Percentiles rank a stretch among this genome's conserved stretches.
Conservation (phyloP, 2,113 vertebrate species). For the Apeltes quadracus region DNA sequence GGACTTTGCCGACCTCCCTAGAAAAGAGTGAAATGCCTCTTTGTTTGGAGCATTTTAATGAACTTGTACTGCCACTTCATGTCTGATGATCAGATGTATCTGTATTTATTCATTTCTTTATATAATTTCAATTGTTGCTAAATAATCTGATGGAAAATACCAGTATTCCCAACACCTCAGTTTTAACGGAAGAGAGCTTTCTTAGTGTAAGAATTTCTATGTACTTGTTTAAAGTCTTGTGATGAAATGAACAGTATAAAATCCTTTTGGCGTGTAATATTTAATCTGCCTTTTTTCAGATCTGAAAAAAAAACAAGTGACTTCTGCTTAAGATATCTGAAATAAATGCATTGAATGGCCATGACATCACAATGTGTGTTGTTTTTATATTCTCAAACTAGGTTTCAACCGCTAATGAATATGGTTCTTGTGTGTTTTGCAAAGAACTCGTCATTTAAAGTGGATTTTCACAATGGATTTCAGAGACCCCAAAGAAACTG, state of each 20-base stretch:
- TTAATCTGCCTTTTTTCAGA: constrained; percentile 69
- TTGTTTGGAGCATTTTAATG: constrained; percentile 40
- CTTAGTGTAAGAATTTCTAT: constrained; percentile 61
- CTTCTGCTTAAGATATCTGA: constrained; percentile 53
- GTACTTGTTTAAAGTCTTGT: constrained; percentile 75
- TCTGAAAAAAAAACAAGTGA: constrained; percentile 48
- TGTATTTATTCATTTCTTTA: constrained; percentile 37
- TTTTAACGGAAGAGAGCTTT: constrained; percentile 41
- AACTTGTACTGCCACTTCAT: constrained; percentile 41
- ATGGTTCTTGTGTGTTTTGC: background rate
- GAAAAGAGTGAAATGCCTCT: constrained; percentile 35
- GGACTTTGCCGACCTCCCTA: constrained; percentile 20
- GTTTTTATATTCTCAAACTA: constrained; percentile 14
- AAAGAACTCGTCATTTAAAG: background rate
- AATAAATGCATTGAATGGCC: constrained; percentile 71
- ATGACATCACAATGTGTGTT: constrained; percentile 37
- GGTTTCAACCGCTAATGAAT: background rate
- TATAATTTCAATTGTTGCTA: constrained; percentile 44
- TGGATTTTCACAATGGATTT: background rate
- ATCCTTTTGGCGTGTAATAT: constrained; percentile 64
- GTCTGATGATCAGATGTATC: constrained; percentile 32
- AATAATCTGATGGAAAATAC: constrained; percentile 43
- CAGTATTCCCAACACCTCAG: constrained; percentile 34
- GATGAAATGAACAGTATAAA: constrained; percentile 63
- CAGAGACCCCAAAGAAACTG: background rate